Evolutionary conservation across 2,888 invertebrate genomes (phyloP), one percentile per base, ranked within the genome.

Genomic region (Drosophila rellima): DNA sequence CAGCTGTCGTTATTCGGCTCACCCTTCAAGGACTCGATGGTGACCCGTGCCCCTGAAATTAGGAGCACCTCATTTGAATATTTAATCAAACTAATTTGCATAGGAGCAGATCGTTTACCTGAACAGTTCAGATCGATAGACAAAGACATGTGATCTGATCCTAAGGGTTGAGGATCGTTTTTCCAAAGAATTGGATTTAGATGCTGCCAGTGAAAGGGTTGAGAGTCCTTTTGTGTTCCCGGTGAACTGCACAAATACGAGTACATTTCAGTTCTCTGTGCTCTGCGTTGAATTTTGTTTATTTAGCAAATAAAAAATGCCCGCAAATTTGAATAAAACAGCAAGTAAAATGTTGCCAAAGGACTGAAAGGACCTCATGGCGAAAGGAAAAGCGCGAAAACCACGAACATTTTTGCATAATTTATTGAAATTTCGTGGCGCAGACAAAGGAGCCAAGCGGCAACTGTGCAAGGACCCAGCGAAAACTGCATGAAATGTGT

Each of bases 41-140:
- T 55, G 68, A 80, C 51, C 82, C 61, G 33, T 61, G 63, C 37
- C 45, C 23, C 56, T 50, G 51, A 39, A 45, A 54, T 54, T 45
- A 52, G 48, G 26, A 31, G 54, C 65, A 45, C 33, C 64, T 75
- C 69, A 88, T 87, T 87, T 83, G 68, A 78, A 89, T 87, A 76
- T 89, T 77, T 86, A 89, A 87, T 88, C 84, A 89, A 87, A 86
- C 83, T 77, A 83, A 87, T 87, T 87, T 87, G 76, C 89, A 85
- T 85, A 81, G 11, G 42, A 42, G 33, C 62, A 77, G 77, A 85
- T 80, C 80, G 73, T 54, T 82, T 88, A 87, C 88, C 86, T 86
- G 83, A 75, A 54, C 65, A 50, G 10, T 31, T 55, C 29, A 48
- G 78, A 89, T 89, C 89, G 52, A 70, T 70, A 71, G 78, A 83